Conservation (phyloP, 2,888 invertebrate genomes). For the Oligia strigilis region DNA sequence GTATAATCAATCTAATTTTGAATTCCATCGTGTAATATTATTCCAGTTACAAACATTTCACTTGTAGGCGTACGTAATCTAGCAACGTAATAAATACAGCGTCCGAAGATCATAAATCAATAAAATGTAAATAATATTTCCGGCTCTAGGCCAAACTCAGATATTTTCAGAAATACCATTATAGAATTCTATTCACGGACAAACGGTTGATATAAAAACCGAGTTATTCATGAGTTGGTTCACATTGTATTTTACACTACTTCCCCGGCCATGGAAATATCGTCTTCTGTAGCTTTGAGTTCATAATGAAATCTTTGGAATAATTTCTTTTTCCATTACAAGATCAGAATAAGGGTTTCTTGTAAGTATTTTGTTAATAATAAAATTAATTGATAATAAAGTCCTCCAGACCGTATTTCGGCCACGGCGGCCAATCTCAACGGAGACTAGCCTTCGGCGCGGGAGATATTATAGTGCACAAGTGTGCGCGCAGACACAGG, state of each 20-base stretch:
- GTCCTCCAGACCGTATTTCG: too few species aligned
- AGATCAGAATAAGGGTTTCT: neutral
- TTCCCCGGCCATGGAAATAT: neutral
- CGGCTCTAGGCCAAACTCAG: constrained; percentile 56
- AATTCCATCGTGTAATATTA: neutral
- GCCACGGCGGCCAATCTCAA: too few species aligned
- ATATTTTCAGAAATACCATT: constrained; percentile 54
- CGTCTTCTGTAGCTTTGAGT: neutral
- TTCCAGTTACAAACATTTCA: constrained; percentile 28
- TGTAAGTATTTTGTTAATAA: neutral
- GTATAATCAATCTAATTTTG: constrained; percentile 22
- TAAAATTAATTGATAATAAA: neutral
- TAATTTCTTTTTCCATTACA: neutral
- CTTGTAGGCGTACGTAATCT: neutral
- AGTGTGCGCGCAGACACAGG: too few species aligned
- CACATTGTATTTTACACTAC: constrained; percentile 21
- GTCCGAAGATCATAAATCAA: constrained; percentile 58
- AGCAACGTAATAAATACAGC: constrained; percentile 37
- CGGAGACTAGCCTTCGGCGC: too few species aligned
- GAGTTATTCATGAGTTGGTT: constrained; percentile 19
- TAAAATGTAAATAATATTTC: constrained; percentile 59
- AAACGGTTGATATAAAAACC: constrained; percentile 36
- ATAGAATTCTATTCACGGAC: constrained; percentile 58
- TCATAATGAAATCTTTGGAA: neutral
- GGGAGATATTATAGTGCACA: too few species aligned